Base-by-base conservation (phyloP, 1,140 invertebrate species). In the Drosophila sp. region DNA sequence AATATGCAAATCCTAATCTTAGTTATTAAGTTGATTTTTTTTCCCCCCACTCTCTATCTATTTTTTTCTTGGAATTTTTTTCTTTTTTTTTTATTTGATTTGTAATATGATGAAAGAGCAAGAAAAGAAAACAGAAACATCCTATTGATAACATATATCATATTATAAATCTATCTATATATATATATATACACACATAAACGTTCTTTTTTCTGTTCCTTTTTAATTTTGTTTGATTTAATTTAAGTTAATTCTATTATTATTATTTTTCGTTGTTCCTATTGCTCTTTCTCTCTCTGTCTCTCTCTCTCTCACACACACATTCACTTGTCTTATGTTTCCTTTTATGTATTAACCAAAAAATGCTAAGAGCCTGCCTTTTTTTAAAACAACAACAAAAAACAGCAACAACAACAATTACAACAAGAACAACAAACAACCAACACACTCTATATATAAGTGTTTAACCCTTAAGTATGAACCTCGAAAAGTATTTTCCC, bases 371-470 rank as follows among this genome's bases (percentile, higher is more conserved):
- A 57, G 30, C 32, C 56, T 65, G 60, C 66, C 79, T 76, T 72
- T 79, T 87, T 70, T 17, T 17, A 17, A 17, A 17, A 17, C 17
- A 17, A 74, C 60, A 70, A 68, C 35, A 54, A 69, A 69, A 72
- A 75, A 56, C 68, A 75, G 75, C 76, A 75, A 56, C 68, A 75
- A 78, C 70, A 81, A 80, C 47, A 76, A 84, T 64, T 69, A 80
- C 60, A 76, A 83, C 58, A 64, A 69, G 55, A 32, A 72, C 38
- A 60, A 63, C 35, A 41, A 73, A 35, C 33, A 38, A 38, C 35
- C 40, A 61, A 64, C 72, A 62, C 44, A 62, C 57, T 44, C 60
- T 41, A 76, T 69, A 55, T 66, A 61, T 72, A 72, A 65, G 63
- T 44, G 63, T 74, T 62, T 74, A 75, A 73, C 35, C 66, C 65